Evolutionary conservation across 1,140 invertebrate species (phyloP).

Genomic region (Heliothis subflexa): DNA sequence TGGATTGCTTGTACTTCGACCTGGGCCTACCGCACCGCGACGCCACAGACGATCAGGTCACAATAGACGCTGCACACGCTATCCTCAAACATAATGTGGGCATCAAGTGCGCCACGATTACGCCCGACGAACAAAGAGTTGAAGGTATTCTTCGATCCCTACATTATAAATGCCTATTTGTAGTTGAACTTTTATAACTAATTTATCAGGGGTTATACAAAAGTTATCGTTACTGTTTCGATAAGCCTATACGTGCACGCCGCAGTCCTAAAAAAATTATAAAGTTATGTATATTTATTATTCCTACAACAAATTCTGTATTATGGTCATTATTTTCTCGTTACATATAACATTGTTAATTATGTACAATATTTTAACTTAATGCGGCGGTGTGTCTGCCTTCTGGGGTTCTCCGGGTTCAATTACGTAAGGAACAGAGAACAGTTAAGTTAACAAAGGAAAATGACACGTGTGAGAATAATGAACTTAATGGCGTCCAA

Average conservation of each 20-base stretch:
- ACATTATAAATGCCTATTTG: neutral
- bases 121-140: constrained; percentile 95
- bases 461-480: too few relatives aligned
- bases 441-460: too few relatives aligned
- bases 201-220: neutral
- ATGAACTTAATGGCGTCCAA: too few relatives aligned
- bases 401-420: too few relatives aligned
- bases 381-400: too few relatives aligned
- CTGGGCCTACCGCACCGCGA: constrained; percentile 94
- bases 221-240: neutral
- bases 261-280: neutral
- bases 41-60: constrained; percentile 95
- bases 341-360: neutral
- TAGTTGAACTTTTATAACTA: neutral
- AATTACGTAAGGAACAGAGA: too few relatives aligned
- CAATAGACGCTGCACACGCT: constrained; percentile 94
- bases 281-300: neutral
- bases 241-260: neutral
- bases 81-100: constrained; percentile 96
- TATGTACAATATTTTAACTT: too few relatives aligned
- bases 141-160: constrained; percentile 88
- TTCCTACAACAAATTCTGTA: neutral
- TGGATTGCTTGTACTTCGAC: constrained; percentile 94
- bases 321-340: neutral
- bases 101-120: constrained; percentile 97